Evolutionary conservation across 2,797 vertebrate genomes (phyloP).

Genomic region (Sebastes oblongus): DNA sequence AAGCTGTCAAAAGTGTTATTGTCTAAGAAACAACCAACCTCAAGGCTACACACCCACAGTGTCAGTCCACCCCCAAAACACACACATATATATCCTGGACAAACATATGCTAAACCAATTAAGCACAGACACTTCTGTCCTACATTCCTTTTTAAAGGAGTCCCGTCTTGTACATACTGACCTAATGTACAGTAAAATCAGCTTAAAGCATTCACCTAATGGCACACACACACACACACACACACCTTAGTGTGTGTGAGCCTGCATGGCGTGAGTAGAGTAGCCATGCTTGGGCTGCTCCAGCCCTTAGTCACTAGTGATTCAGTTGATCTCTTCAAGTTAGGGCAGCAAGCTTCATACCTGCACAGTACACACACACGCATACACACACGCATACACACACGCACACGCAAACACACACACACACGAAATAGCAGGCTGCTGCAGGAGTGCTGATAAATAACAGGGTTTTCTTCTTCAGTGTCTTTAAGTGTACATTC

Average conservation of each 20-base stretch:
- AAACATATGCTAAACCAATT: not conserved
- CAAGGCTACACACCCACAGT: not conserved
- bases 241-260: constrained; percentile 36
- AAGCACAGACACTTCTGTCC: not conserved
- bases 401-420: not conserved
- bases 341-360: constrained; percentile 64
- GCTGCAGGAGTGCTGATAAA: constrained; percentile 27
- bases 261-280: constrained; percentile 65
- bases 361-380: constrained; percentile 1
- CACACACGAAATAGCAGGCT: constrained; percentile 5
- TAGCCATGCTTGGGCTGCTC: constrained; percentile 47
- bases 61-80: not conserved
- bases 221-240: not conserved
- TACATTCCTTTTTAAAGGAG: too few species aligned
- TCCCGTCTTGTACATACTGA: constrained; percentile 8
- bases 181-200: constrained; percentile 14
- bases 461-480: not conserved
- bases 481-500: not conserved
- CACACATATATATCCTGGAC: not conserved
- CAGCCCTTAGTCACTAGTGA: constrained; percentile 76
- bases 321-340: constrained; percentile 73
- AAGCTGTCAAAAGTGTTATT: not conserved
- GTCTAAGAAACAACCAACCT: not conserved
- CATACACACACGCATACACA: not conserved
- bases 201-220: constrained; percentile 10